Base-by-base conservation (phyloP, 2,888 invertebrate genomes). In the Parnassius glacialis region DNA sequence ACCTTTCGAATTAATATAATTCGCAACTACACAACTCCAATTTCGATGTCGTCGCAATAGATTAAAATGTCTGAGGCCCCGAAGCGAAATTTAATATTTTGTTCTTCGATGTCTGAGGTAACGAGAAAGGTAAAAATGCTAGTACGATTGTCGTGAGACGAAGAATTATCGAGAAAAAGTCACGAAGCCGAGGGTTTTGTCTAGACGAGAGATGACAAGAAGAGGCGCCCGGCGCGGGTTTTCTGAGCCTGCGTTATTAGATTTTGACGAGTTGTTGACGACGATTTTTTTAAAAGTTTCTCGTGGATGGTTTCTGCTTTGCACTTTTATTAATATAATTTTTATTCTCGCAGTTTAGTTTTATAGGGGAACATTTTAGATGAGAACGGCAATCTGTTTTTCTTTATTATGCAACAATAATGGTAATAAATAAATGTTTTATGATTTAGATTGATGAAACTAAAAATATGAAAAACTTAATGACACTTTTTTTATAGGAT, bases 101-200 rank as follows among this genome's bases (percentile, higher is more conserved):
- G 78, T 82, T 79, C 80, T 74, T 72, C 78, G 77, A 80, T 80
- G 77, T 76, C 75, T 65, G 68, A 80, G 80, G 78, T 78, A 76
- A 72, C 75, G 73, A 70, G 72, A 74, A 73, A 70, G 74, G 71
- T 74, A 73, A 70, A 75, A 73, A 70, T 65, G 69, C 67, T 65
- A 66, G 75, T 78, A 77, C 77, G 76, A 86, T 88, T 85, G 84
- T 84, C 84, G 83, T 83, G 81, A 85, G 82, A 85, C 80, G 76
- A 80, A 75, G 82, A 82, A 85, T 83, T 78, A 85, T 83, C 78
- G 84, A 77, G 83, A 80, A 85, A 85, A 87, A 90, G 90, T 87
- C 89, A 86, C 88, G 87, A 80, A 80, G 80, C 79, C 74, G 69
- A 74, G 72, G 77, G 78, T 80, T 83, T 84, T 86, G 90, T 90